These are phyloP conservation scores for Battus philenor DNA, from an alignment of 1,140 invertebrate species.

Conservation along the genomic window DNA sequence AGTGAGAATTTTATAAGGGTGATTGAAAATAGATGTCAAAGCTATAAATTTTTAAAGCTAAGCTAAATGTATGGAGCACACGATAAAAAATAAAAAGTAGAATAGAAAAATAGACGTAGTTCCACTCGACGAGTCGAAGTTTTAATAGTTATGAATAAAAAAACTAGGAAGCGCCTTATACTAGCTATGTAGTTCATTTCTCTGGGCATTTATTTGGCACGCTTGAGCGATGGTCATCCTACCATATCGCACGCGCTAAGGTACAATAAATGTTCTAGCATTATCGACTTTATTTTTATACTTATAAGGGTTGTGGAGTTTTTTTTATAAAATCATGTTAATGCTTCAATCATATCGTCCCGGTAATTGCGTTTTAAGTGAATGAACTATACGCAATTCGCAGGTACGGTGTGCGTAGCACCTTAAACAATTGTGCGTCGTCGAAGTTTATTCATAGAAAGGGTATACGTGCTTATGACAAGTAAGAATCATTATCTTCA, in stretches of 20 bases:
- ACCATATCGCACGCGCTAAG: conserved; percentile 58
- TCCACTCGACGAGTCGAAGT: conserved; percentile 10
- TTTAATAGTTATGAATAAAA: conserved; percentile 26
- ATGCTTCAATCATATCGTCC: conserved; percentile 22
- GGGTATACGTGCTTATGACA: too few species aligned
- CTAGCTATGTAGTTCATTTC: conserved; percentile 22
- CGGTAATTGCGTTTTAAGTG: conserved; percentile 49
- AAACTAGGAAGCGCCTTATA: conserved; percentile 37
- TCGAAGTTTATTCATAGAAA: too few species aligned
- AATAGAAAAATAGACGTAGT: not conserved
- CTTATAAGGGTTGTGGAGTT: too few species aligned
- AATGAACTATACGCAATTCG: conserved; percentile 43
- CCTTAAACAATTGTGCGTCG: too few species aligned
- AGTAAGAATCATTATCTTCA: too few species aligned
- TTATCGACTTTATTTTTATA: conserved; percentile 25
- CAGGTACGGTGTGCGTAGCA: conserved; percentile 19
- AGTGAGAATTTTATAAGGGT: too few species aligned
- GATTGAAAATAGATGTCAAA: too few species aligned
- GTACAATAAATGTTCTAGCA: conserved; percentile 21
- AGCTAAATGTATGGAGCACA: too few species aligned
- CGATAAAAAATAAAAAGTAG: conserved; percentile 9
- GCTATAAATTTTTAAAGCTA: too few species aligned
- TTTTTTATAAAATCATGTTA: conserved; percentile 14
- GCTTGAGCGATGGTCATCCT: conserved; percentile 45
- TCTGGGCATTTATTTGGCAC: conserved; percentile 39